Conservation (phyloP, 2,113 vertebrate species). For the Pholis gunnellus region DNA sequence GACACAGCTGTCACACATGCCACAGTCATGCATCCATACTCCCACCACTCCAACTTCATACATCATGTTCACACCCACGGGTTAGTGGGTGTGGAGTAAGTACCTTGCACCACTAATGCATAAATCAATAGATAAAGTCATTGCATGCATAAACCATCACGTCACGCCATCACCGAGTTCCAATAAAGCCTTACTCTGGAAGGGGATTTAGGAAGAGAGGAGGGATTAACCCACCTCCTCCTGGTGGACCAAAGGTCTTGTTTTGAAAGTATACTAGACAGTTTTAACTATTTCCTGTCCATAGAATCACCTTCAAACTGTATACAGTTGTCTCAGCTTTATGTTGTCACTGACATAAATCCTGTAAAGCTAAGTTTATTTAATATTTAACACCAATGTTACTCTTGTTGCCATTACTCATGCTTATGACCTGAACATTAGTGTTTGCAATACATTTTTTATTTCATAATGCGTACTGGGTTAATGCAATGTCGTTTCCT, state of each 20-base stretch:
- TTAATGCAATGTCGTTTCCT: neutral
- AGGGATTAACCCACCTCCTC: slow-evolving; percentile 26
- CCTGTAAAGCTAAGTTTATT: neutral
- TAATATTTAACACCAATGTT: neutral
- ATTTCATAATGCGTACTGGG: neutral
- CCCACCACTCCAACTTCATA: slow-evolving; percentile 33
- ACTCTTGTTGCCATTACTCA: neutral
- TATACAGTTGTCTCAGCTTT: neutral
- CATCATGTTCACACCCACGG: slow-evolving; percentile 58
- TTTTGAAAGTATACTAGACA: slow-evolving; percentile 19
- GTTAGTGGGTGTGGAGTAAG: slow-evolving; percentile 63
- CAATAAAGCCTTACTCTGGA: slow-evolving; percentile 47
- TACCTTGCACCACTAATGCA: slow-evolving; percentile 43
- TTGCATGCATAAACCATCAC: slow-evolving; percentile 71
- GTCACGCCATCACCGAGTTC: slow-evolving; percentile 46
- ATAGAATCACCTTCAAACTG: neutral
- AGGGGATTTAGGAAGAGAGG: neutral
- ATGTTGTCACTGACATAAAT: neutral
- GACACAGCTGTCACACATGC: slow-evolving; percentile 40
- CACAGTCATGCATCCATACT: slow-evolving; percentile 41
- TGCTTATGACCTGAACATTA: neutral
- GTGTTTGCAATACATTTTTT: neutral
- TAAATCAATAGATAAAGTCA: slow-evolving; percentile 68
- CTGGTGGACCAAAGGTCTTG: neutral
- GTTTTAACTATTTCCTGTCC: slow-evolving; percentile 2